Evolutionary conservation across 2,888 invertebrate genomes (phyloP), one percentile per base, ranked within the genome.

Genomic region (Notodonta ziczac): DNA sequence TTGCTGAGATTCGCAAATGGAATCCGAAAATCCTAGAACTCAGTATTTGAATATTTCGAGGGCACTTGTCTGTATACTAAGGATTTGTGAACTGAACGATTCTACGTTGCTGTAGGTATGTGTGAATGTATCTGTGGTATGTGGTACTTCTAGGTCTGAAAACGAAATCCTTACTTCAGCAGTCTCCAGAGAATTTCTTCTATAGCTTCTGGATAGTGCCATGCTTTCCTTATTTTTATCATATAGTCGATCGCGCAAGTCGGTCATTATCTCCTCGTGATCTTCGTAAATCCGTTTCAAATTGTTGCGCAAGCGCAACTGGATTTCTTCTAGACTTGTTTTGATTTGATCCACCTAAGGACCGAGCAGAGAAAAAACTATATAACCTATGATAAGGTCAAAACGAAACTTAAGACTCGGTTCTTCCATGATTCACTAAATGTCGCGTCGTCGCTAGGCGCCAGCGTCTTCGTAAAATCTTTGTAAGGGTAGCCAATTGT

Each of bases 221-320:
- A 86, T 48, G 2, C 70, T 69, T 16, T 87, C 85, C 57, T 91
- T 91, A 55, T 91, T 88, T 63, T 80, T 85, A 8, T 90, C 87
- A 60, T 91, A 92, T 0, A 93, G 78, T 39, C 84, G 65, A 0
- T 80, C 40, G 16, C 83, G 63, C 6, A 90, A 66, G 0, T 7
- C 6, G 24, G 73, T 80, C 32, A 83, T 55, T 0, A 62, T 59
- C 0, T 72, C 69, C 0, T 81, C 76, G 3, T 72, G 63, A 2
- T 78, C 63, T 0, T 77, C 70, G 39, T 74, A 59, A 40, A 83
- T 64, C 2, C 62, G 58, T 0, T 56, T 62, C 8, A 86, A 58
- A 59, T 89, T 90, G 39, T 81, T 81, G 5, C 64, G 67, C 5
- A 84, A 42, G 0, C 84, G 85, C 2, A 69, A 62, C 13, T 72